Conservation (phyloP, 23 tunicate genomes). For the Ciona savignyi region DNA sequence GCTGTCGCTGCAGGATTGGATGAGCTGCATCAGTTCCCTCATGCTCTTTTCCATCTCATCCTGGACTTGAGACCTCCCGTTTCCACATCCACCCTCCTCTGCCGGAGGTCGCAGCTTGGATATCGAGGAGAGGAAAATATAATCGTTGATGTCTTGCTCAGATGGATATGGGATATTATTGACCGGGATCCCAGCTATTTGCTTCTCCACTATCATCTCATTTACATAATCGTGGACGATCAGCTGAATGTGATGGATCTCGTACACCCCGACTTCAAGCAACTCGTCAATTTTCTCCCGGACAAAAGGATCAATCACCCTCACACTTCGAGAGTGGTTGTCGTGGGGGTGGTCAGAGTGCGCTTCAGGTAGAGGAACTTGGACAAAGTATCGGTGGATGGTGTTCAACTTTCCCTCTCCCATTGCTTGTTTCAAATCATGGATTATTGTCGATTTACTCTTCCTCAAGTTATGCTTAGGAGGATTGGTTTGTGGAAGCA, state of each 20-base stretch:
- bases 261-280: constrained; percentile 20
- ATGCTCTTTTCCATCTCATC: constrained; percentile 21
- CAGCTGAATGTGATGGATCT: constrained; percentile 31
- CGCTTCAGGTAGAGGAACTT: constrained; percentile 57
- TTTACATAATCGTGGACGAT: constrained; percentile 34
- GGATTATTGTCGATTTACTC: constrained; percentile 19
- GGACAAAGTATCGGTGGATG: constrained; percentile 24
- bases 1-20: constrained; percentile 29
- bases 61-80: constrained; percentile 2
- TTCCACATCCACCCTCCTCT: constrained; percentile 2
- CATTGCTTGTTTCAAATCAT: constrained; percentile 18
- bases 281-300: constrained; percentile 38
- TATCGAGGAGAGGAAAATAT: constrained; percentile 19
- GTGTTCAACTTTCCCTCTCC: constrained; percentile 3
- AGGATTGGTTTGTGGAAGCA: neutral
- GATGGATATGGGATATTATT: constrained; percentile 7
- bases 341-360: constrained; percentile 36
- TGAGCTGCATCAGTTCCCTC: constrained; percentile 16
- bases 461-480: constrained; percentile 33
- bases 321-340: neutral
- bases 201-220: constrained; percentile 14
- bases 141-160: constrained; percentile 38
- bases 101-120: constrained; percentile 9
- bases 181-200: constrained; percentile 8
- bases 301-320: constrained; percentile 30